Conservation (phyloP, 2,113 vertebrate genomes). For the Anolis carolinensis region DNA sequence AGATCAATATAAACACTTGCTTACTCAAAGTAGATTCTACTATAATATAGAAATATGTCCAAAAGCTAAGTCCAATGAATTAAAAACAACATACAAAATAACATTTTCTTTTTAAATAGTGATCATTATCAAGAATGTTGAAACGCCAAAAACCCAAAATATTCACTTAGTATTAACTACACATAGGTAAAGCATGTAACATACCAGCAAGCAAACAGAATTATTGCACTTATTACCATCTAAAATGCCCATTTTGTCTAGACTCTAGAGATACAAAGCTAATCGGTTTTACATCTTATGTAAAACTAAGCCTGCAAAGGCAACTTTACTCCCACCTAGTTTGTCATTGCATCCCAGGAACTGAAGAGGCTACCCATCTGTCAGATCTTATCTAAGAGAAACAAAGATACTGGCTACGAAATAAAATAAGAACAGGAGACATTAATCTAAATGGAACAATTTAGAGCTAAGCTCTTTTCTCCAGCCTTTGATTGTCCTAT, state of each 20-base stretch:
- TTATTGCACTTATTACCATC: not conserved
- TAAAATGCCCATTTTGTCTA: not conserved
- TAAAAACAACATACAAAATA: not conserved
- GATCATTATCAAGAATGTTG: not conserved
- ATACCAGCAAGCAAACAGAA: not conserved
- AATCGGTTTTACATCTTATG: conserved; percentile 23
- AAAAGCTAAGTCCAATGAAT: not conserved
- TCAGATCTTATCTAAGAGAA: conserved; percentile 43
- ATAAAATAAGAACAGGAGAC: conserved; percentile 52
- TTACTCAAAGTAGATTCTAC: not conserved
- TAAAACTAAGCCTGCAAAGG: not conserved
- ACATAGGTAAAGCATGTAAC: not conserved
- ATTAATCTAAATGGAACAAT: conserved; percentile 53
- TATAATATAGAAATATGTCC: not conserved
- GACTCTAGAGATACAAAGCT: not conserved
- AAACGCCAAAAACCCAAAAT: not conserved
- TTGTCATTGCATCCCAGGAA: conserved; percentile 11
- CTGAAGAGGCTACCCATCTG: conserved; percentile 33
- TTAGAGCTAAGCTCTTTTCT: conserved; percentile 28
- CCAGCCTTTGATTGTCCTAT: not conserved
- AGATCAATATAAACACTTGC: not conserved
- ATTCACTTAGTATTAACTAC: not conserved
- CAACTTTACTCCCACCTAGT: not conserved
- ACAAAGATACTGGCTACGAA: conserved; percentile 45
- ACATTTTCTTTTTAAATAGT: conserved; percentile 6